Evolutionary conservation across 1,140 invertebrate genomes (phyloP).

Genomic region (Cheumatopsyche charites): DNA sequence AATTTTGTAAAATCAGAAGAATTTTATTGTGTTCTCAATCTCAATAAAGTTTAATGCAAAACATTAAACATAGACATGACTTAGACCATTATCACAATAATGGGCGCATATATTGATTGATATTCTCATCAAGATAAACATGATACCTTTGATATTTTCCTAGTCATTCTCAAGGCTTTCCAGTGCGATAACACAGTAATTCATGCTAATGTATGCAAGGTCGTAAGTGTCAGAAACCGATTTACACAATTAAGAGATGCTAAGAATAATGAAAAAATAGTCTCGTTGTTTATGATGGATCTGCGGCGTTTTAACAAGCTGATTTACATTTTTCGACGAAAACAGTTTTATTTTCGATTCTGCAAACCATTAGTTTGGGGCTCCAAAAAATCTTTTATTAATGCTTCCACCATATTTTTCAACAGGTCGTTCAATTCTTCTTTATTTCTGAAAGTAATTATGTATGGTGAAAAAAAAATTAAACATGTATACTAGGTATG

Average conservation of each 20-base stretch:
- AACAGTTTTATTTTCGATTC: slow-evolving; percentile 45
- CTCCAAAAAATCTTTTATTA: slow-evolving; percentile 81
- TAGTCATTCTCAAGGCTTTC: neutral
- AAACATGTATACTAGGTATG: neutral
- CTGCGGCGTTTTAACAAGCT: too few relatives aligned
- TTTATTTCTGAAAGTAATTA: slow-evolving; percentile 66
- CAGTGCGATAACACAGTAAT: too few relatives aligned
- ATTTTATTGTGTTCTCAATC: too few relatives aligned
- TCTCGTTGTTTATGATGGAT: too few relatives aligned
- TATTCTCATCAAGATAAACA: too few relatives aligned
- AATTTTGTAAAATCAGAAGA: too few relatives aligned
- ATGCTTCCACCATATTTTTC: slow-evolving; percentile 76
- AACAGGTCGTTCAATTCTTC: slow-evolving; percentile 67
- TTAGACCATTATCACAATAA: too few relatives aligned
- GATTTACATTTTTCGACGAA: too few relatives aligned
- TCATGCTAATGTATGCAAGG: neutral
- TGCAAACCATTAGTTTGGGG: slow-evolving; percentile 77
- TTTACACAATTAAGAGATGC: neutral
- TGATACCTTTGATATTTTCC: neutral
- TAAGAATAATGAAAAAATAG: too few relatives aligned
- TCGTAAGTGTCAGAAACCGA: neutral
- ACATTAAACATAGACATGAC: too few relatives aligned
- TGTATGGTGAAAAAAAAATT: slow-evolving; percentile 15
- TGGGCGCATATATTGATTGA: too few relatives aligned
- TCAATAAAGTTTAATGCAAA: too few relatives aligned